These are phyloP conservation scores for Hypolimnas misippus DNA, from an alignment of 2,888 invertebrate species.

Conservation along the genomic window DNA sequence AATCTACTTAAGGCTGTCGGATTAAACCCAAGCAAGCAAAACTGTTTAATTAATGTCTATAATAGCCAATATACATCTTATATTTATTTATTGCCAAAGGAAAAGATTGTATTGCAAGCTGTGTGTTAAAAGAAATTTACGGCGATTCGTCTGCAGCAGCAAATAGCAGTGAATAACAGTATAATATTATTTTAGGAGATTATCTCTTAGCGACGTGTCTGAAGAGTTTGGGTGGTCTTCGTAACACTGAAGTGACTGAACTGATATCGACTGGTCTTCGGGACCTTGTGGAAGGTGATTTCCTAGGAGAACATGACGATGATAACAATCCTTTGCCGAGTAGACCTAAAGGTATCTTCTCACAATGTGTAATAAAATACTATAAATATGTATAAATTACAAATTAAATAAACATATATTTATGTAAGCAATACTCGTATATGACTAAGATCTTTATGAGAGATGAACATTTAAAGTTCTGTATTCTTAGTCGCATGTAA, in stretches of 20 bases:
- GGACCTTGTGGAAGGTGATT: constrained; percentile 74
- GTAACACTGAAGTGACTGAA: constrained; percentile 73
- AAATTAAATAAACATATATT: too few species aligned
- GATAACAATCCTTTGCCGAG: constrained; percentile 66
- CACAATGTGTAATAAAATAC: background rate
- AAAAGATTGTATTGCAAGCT: background rate
- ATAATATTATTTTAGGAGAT: constrained; percentile 57
- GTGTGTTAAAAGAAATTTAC: too few species aligned
- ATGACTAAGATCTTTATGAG: too few species aligned
- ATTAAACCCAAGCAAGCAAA: too few species aligned
- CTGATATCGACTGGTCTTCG: constrained; percentile 73
- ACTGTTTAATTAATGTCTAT: too few species aligned
- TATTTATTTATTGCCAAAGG: too few species aligned
- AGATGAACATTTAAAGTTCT: too few species aligned
- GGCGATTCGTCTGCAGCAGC: too few species aligned
- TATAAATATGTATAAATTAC: background rate
- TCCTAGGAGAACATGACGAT: constrained; percentile 62
- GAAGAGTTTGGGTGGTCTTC: constrained; percentile 66
- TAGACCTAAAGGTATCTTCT: constrained; percentile 61
- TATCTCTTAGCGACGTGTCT: constrained; percentile 72
- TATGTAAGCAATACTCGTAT: too few species aligned
- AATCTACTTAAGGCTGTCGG: too few species aligned
- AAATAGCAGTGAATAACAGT: background rate
- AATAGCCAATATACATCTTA: too few species aligned
- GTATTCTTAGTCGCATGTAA: too few species aligned